phyloP scores from a whole-genome alignment of 2,113 vertebrate species.

The Cromileptes altivelis region DNA sequence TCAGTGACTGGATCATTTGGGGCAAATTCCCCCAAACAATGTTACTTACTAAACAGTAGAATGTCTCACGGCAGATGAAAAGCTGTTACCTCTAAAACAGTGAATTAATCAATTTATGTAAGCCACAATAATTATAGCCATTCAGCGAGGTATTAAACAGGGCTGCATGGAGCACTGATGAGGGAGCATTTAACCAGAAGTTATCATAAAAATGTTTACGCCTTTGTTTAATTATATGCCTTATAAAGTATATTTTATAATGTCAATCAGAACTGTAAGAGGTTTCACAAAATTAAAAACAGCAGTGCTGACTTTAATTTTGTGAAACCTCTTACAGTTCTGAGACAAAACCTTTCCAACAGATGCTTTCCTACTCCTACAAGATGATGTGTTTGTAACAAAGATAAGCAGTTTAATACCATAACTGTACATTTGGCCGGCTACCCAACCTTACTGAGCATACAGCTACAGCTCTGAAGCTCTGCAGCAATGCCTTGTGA shows the following conservation, averaged over 20 bases:
- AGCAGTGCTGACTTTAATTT: neutral
- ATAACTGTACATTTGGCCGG: neutral
- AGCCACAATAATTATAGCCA: constrained; percentile 41
- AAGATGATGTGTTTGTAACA: neutral
- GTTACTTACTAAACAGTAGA: constrained; percentile 5
- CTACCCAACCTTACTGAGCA: constrained; percentile 18
- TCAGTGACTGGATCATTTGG: neutral
- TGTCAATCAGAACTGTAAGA: constrained; percentile 4
- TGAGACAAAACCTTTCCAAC: neutral
- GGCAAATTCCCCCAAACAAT: neutral
- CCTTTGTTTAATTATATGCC: neutral
- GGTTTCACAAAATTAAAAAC: neutral
- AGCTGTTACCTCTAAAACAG: constrained; percentile 31
- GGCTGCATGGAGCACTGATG: neutral
- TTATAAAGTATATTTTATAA: constrained; percentile 1
- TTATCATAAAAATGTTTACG: constrained; percentile 5
- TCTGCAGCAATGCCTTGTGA: constrained; percentile 20
- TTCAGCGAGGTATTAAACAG: constrained; percentile 26
- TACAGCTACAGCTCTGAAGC: constrained; percentile 26
- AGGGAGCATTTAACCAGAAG: constrained; percentile 18
- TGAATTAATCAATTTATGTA: constrained; percentile 32
- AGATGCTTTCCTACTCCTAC: neutral
- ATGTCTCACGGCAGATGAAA: constrained; percentile 24
- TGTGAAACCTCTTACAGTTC: too few species aligned
- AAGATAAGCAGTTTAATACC: constrained; percentile 20